Percentiles rank a stretch among this genome's conserved stretches.
phyloP scores from a whole-genome alignment of 1,140 invertebrate species.

The Thaumatotibia leucotreta region DNA sequence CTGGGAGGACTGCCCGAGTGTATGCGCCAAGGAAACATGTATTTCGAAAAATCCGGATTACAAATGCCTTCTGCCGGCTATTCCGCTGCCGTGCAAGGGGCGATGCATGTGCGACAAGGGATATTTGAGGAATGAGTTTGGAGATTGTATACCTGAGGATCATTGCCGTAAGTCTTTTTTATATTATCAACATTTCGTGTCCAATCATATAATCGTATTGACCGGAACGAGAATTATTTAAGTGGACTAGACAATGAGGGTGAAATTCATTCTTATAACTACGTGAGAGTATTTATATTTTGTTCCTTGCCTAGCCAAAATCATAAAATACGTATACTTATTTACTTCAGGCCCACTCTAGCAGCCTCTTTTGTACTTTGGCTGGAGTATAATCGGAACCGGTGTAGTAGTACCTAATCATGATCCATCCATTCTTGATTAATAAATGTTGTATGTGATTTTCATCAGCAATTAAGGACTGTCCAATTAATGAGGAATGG shows the following conservation, averaged over 20 bases:
- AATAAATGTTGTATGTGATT: not conserved
- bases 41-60: not conserved
- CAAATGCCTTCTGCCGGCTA: not conserved
- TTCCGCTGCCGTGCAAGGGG: not conserved
- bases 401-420: too few relatives aligned
- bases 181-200: too few relatives aligned
- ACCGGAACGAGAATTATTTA: too few relatives aligned
- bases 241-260: too few relatives aligned
- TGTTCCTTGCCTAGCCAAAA: too few relatives aligned
- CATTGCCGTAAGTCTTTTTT: conserved; percentile 7
- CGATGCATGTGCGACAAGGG: conserved; percentile 5
- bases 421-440: not conserved
- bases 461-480: not conserved
- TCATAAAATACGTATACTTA: too few relatives aligned
- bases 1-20: not conserved
- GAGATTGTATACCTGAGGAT: not conserved
- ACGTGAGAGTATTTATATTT: too few relatives aligned
- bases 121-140: not conserved
- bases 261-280: too few relatives aligned
- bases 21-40: not conserved
- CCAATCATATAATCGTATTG: too few relatives aligned
- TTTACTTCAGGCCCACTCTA: too few relatives aligned
- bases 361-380: too few relatives aligned
- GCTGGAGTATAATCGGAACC: too few relatives aligned
- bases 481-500: conserved; percentile 1